These are phyloP conservation scores for Palythoa grandis DNA, from an alignment of 92 coral and sea anemone genomes.

Conservation along the genomic window DNA sequence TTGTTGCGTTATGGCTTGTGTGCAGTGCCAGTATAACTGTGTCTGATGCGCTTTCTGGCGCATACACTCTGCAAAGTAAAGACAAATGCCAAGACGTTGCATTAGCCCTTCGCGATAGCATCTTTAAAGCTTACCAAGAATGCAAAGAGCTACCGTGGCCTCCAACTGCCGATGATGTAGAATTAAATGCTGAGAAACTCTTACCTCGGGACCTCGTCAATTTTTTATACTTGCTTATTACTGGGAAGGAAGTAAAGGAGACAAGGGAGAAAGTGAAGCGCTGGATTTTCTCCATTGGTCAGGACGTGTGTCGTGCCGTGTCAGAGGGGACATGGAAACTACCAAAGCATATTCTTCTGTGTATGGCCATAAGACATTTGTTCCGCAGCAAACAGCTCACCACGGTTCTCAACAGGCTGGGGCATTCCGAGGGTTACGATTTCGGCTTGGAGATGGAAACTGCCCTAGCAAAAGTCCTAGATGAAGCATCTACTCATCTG, in stretches of 20 bases:
- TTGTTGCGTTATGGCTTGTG: not conserved
- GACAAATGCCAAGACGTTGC: conserved; percentile 11
- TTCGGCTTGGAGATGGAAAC: conserved; percentile 20
- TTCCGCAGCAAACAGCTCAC: conserved; percentile 41
- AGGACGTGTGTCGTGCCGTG: conserved; percentile 8
- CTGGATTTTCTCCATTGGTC: conserved; percentile 26
- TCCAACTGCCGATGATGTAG: conserved; percentile 39
- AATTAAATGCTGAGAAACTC: conserved; percentile 1
- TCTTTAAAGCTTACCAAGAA: conserved; percentile 13
- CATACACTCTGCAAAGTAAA: conserved; percentile 15
- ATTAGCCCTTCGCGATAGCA: not conserved
- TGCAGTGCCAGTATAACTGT: not conserved
- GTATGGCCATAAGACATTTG: not conserved
- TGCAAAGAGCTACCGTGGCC: conserved; percentile 43
- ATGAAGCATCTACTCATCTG: too few relatives aligned
- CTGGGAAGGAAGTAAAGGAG: not conserved
- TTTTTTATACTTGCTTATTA: not conserved
- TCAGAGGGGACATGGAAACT: conserved; percentile 9
- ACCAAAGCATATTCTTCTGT: conserved; percentile 31
- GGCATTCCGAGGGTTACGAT: conserved; percentile 24
- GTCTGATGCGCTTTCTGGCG: conserved; percentile 29
- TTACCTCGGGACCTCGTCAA: conserved; percentile 14
- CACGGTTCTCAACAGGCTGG: too few relatives aligned
- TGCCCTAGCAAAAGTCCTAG: conserved; percentile 12
- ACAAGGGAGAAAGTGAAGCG: conserved; percentile 14